Evolutionary conservation across 2,888 invertebrate genomes (phyloP).

Genomic region (Dynastes tityus): DNA sequence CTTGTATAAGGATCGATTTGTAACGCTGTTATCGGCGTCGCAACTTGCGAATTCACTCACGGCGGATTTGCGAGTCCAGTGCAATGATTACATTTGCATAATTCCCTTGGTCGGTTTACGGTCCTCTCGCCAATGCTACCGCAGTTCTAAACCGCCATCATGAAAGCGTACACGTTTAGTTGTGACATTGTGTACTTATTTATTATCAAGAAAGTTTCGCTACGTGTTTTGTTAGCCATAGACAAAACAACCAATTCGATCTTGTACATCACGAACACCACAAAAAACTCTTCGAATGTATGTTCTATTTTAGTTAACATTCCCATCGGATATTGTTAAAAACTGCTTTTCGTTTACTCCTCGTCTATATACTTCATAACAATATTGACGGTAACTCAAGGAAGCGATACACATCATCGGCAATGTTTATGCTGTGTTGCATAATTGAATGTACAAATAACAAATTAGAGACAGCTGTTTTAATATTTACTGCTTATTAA

Average conservation of each 20-base stretch:
- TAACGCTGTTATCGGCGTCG: slow-evolving; percentile 64
- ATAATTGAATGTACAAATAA: too few species aligned
- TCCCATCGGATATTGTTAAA: too few species aligned
- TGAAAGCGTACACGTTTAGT: slow-evolving; percentile 58
- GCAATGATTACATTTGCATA: slow-evolving; percentile 69
- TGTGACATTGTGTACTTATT: slow-evolving; percentile 61
- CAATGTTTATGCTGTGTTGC: too few species aligned
- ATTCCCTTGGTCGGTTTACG: slow-evolving; percentile 63
- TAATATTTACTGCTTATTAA: too few species aligned
- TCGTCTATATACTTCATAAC: too few species aligned
- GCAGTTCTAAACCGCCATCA: slow-evolving; percentile 60
- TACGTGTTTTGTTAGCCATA: slow-evolving; percentile 49
- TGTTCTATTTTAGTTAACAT: too few species aligned
- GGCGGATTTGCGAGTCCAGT: slow-evolving; percentile 60
- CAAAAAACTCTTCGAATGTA: background rate
- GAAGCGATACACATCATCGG: too few species aligned
- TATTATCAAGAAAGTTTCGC: slow-evolving; percentile 60
- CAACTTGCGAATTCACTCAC: slow-evolving; percentile 61
- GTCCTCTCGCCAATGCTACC: slow-evolving; percentile 52
- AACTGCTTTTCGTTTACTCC: too few species aligned
- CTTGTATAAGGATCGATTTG: slow-evolving; percentile 58
- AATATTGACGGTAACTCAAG: too few species aligned
- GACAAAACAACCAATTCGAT: slow-evolving; percentile 21
- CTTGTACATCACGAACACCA: background rate
- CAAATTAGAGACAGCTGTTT: too few species aligned